These are phyloP conservation scores for Melospiza melodia DNA, from an alignment of 2,113 vertebrate genomes.

Conservation along the genomic window DNA sequence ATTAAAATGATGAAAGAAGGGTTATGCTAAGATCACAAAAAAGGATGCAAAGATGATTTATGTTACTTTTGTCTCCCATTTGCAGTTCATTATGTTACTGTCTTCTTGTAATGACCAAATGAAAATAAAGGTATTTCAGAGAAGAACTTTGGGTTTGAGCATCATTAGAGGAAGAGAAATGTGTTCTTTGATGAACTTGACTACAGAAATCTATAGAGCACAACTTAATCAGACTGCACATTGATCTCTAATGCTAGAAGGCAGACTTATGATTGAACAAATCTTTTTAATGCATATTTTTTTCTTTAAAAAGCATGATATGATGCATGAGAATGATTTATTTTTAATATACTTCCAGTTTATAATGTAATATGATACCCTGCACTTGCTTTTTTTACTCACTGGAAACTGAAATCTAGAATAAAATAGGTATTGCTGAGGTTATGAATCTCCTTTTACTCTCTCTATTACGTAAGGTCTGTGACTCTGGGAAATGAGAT, in stretches of 20 bases:
- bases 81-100: slow-evolving; percentile 92
- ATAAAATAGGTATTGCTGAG: background rate
- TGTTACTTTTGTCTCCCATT: slow-evolving; percentile 83
- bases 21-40: slow-evolving; percentile 72
- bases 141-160: slow-evolving; percentile 82
- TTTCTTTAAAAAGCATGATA: slow-evolving; percentile 62
- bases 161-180: slow-evolving; percentile 85
- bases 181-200: slow-evolving; percentile 79
- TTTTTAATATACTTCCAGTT: slow-evolving; percentile 55
- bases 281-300: slow-evolving; percentile 70
- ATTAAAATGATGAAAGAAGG: slow-evolving; percentile 74
- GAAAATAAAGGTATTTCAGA: slow-evolving; percentile 85
- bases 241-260: slow-evolving; percentile 77
- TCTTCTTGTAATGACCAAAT: slow-evolving; percentile 83
- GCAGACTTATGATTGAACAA: slow-evolving; percentile 64
- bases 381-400: background rate
- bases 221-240: slow-evolving; percentile 80
- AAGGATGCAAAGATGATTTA: slow-evolving; percentile 83
- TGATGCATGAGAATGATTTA: slow-evolving; percentile 61
- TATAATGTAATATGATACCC: slow-evolving; percentile 1
- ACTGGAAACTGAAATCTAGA: background rate
- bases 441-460: background rate
- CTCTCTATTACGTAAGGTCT: background rate
- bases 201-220: slow-evolving; percentile 81
- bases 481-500: background rate